Evolutionary conservation across 2,888 invertebrate genomes (phyloP), one percentile per base, ranked within the genome.

Genomic region (Mylabris sibirica): DNA sequence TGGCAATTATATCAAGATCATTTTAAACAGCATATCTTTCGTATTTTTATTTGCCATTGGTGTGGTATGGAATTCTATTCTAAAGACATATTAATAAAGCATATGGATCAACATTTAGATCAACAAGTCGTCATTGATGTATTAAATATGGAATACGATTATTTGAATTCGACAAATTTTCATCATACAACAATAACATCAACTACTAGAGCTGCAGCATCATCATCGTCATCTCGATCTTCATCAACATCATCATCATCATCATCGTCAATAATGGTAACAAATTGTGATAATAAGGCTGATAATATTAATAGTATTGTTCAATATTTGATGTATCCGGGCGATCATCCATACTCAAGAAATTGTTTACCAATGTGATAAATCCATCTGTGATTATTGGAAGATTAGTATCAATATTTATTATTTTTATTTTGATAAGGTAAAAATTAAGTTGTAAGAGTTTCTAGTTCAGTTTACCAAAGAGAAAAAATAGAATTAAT

Each of bases 81-180:
- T 12, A 79, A 75, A 67, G 73, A 73, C 12, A 59, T 74, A 49
- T 66, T 81, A 14, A 64, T 73, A 14, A 72, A 73, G 38, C 81
- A 81, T 70, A 76, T 80, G 22, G 75, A 78, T 12, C 72, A 68
- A 20, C 81, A 81, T 68, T 67, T 77, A 17, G 79, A 81, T 64
- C 77, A 79, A 57, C 74, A 75, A 60, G 71, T 77, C 9, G 67
- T 78, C 30, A 79, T 78, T 17, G 76, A 75, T 60, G 77, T 81
- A 38, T 59, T 81, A 3, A 78, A 80, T 60, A 76, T 81, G 79
- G 81, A 81, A 65, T 74, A 76, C 41, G 78, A 76, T 26, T 79
- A 79, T 62, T 66, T 9, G 20, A 49, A 49, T 49, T 20, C 17
- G 5, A 20, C 9, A 1, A 49, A 49, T 49, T 49, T 49, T 4